Percentiles rank a stretch among this genome's conserved stretches.
These are phyloP conservation scores for Aethina tumida DNA, from an alignment of 1,140 invertebrate genomes.

Conservation along the genomic window DNA sequence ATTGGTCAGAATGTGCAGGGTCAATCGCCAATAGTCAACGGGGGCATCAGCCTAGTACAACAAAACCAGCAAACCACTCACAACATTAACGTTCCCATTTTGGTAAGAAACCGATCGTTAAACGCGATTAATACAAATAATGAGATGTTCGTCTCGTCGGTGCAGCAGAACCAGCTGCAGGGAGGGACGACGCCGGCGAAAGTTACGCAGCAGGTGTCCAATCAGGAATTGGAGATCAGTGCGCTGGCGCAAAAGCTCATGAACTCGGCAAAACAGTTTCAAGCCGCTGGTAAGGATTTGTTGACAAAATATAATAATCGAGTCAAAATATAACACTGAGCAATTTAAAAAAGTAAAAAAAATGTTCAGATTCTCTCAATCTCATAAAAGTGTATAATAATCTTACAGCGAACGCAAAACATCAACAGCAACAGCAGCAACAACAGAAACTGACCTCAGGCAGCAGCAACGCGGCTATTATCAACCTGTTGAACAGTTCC, in stretches of 20 bases:
- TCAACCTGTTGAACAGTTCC: slow-evolving; percentile 62
- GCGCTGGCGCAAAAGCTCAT: slow-evolving; percentile 67
- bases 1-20: slow-evolving; percentile 20
- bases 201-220: slow-evolving; percentile 17
- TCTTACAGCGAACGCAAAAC: slow-evolving; percentile 28
- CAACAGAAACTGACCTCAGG: slow-evolving; percentile 39
- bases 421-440: slow-evolving; percentile 41
- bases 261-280: slow-evolving; percentile 69
- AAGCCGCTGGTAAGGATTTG: slow-evolving; percentile 45
- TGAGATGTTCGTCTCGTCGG: slow-evolving; percentile 18
- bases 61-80: slow-evolving; percentile 34
- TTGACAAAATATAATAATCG: no score
- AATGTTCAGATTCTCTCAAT: background rate
- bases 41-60: slow-evolving; percentile 20
- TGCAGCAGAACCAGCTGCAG: slow-evolving; percentile 49
- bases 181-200: slow-evolving; percentile 26
- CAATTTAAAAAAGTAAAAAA: background rate
- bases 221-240: slow-evolving; percentile 56
- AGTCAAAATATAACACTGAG: slow-evolving; percentile 6
- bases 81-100: slow-evolving; percentile 43
- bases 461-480: slow-evolving; percentile 56
- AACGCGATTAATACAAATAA: slow-evolving; percentile 1
- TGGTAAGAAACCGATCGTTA: slow-evolving; percentile 33
- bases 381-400: background rate
- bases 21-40: slow-evolving; percentile 22